A percentile compares a stretch with the other conserved stretches of the same genome.
Evolutionary conservation across 2,888 invertebrate genomes (phyloP).

Genomic region (Hoplodrina ambigua): DNA sequence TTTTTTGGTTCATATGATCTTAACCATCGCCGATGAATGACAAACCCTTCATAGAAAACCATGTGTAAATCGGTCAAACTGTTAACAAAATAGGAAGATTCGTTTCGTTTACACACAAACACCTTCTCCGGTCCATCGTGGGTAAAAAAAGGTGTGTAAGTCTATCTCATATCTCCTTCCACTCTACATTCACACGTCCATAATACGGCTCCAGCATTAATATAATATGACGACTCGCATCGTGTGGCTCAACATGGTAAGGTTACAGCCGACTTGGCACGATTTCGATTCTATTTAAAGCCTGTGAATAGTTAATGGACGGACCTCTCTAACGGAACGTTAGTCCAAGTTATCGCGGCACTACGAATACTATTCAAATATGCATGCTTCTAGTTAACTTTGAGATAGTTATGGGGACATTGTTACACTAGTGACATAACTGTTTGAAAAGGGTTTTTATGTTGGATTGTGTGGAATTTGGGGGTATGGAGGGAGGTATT

Average conservation of each 20-base stretch:
- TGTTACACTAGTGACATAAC: constrained; percentile 23
- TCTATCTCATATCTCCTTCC: not conserved
- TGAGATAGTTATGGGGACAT: constrained; percentile 37
- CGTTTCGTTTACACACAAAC: too few species aligned
- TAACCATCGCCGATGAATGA: too few species aligned
- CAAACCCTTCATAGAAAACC: too few species aligned
- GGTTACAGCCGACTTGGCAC: constrained; percentile 77
- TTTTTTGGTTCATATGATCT: too few species aligned
- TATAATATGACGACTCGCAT: constrained; percentile 74
- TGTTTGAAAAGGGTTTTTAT: constrained; percentile 31
- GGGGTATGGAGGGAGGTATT: not conserved
- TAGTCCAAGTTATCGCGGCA: constrained; percentile 52
- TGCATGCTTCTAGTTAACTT: constrained; percentile 60
- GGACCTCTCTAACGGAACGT: constrained; percentile 57
- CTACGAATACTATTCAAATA: constrained; percentile 60
- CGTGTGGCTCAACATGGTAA: constrained; percentile 48
- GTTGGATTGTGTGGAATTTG: constrained; percentile 13
- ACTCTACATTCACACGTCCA: constrained; percentile 11
- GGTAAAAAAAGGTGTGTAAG: too few species aligned
- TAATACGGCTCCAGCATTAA: constrained; percentile 68
- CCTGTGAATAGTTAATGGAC: constrained; percentile 83
- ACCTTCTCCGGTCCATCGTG: too few species aligned
- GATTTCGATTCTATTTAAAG: constrained; percentile 88
- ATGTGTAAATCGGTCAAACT: too few species aligned
- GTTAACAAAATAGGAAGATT: too few species aligned